Conservation (phyloP, 2,888 invertebrate species). For the Drosophila incognita region DNA sequence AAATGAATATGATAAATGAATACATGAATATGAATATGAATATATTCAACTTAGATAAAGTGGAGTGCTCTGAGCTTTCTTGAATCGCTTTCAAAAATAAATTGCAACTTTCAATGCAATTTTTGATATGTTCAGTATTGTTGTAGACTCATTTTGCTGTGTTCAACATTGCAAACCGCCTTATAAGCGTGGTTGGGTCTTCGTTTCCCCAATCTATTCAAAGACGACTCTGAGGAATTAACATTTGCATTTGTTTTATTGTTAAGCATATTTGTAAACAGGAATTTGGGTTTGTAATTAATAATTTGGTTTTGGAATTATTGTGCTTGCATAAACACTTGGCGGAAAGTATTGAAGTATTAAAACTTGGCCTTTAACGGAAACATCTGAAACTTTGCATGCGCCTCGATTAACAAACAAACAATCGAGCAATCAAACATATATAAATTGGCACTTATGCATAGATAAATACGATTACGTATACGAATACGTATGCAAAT, state of each 20-base stretch:
- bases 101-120: not conserved
- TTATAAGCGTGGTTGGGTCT: not conserved
- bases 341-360: constrained; percentile 10
- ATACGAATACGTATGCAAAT: constrained; percentile 1
- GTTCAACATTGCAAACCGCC: not conserved
- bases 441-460: not conserved
- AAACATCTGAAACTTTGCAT: constrained; percentile 23
- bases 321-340: not conserved
- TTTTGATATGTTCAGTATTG: not conserved
- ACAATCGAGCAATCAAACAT: constrained; percentile 15
- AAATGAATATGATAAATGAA: too few relatives aligned
- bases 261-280: not conserved
- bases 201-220: not conserved
- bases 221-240: too few relatives aligned
- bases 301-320: not conserved
- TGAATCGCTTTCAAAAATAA: too few relatives aligned
- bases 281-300: not conserved
- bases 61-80: too few relatives aligned
- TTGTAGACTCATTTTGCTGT: not conserved
- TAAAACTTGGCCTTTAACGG: constrained; percentile 13
- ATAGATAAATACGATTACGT: constrained; percentile 1
- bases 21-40: too few relatives aligned
- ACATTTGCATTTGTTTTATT: not conserved
- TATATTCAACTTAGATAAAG: too few relatives aligned
- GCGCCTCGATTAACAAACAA: constrained; percentile 17